These are phyloP conservation scores for Noctua janthe DNA, from an alignment of 2,888 invertebrate genomes.

Conservation along the genomic window DNA sequence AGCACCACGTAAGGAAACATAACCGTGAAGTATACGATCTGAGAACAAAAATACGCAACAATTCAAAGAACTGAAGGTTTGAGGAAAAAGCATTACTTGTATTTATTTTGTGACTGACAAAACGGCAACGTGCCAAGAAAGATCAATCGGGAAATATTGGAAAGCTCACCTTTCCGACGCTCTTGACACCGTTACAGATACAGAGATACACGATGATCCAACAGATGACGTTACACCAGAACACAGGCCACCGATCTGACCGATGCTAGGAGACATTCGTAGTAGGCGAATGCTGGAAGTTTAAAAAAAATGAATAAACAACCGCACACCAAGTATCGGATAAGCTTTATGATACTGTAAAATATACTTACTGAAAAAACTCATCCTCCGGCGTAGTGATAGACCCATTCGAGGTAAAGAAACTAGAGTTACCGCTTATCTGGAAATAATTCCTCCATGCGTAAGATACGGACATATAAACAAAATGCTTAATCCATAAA, in stretches of 20 bases:
- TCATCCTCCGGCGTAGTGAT: conserved; percentile 94
- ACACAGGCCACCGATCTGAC: conserved; percentile 95
- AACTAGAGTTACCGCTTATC: conserved; percentile 83
- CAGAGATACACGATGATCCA: conserved; percentile 96
- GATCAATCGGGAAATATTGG: conserved; percentile 57
- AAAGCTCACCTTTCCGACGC: conserved; percentile 94
- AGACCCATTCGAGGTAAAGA: conserved; percentile 77
- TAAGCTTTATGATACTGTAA: neutral
- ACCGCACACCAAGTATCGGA: neutral
- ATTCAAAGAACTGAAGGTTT: conserved; percentile 55
- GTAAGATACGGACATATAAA: conserved; percentile 34
- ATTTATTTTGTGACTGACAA: conserved; percentile 69
- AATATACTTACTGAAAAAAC: conserved; percentile 93
- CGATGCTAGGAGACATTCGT: conserved; percentile 93
- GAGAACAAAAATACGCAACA: conserved; percentile 65
- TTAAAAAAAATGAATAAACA: neutral
- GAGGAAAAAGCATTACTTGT: conserved; percentile 57
- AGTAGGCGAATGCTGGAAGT: conserved; percentile 93
- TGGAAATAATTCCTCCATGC: conserved; percentile 72
- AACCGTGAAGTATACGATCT: conserved; percentile 96
- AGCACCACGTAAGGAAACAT: conserved; percentile 95
- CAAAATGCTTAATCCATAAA: conserved; percentile 49
- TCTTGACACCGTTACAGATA: conserved; percentile 96
- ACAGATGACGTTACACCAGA: conserved; percentile 93
- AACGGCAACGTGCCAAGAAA: conserved; percentile 76